Evolutionary conservation across 37 sponge, comb jelly and placozoan genomes (phyloP).

Genomic region (Spongilla lacustris): DNA sequence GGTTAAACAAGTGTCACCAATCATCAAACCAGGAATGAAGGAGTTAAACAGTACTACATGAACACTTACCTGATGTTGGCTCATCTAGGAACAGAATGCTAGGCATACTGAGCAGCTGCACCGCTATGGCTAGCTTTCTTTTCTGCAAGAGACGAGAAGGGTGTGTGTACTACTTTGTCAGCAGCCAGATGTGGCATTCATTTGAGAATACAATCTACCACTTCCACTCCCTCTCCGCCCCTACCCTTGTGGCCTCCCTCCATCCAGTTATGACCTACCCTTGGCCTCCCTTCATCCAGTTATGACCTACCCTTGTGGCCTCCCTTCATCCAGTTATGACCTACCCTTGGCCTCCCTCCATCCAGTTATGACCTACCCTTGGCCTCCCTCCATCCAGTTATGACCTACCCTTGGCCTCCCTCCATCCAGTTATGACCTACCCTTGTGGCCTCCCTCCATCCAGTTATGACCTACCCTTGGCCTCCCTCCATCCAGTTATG

Average conservation of each 20-base stretch:
- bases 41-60: neutral
- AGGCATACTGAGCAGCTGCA: slow-evolving; percentile 84
- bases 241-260: neutral
- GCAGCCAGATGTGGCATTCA: too few species aligned
- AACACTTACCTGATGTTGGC: slow-evolving; percentile 32
- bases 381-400: neutral
- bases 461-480: slow-evolving; percentile 62
- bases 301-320: too few species aligned
- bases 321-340: neutral
- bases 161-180: neutral
- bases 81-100: slow-evolving; percentile 89
- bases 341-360: slow-evolving; percentile 95
- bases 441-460: neutral
- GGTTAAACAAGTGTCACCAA: too few species aligned
- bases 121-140: slow-evolving; percentile 78
- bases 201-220: too few species aligned
- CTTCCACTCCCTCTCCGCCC: too few species aligned
- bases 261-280: slow-evolving; percentile 42
- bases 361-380: too few species aligned
- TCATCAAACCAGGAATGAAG: neutral
- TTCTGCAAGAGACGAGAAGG: slow-evolving; percentile 21
- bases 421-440: too few species aligned
- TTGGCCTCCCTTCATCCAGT: too few species aligned
- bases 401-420: slow-evolving; percentile 89
- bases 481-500: slow-evolving; percentile 83